Evolutionary conservation across 2,113 vertebrate genomes (phyloP).

Genomic region (Ctenomys sociabilis): DNA sequence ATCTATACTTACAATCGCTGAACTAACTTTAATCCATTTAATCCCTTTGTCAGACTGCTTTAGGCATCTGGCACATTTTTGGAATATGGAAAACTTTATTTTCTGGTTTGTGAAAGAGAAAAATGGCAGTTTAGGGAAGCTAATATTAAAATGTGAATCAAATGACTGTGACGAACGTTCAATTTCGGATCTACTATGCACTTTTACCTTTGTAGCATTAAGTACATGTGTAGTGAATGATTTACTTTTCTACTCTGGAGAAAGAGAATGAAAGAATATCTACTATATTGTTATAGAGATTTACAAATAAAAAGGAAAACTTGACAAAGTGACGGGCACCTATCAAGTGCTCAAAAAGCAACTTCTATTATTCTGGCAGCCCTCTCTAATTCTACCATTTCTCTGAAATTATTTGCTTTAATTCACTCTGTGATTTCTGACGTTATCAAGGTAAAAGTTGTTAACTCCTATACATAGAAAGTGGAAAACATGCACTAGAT

Average conservation of each 20-base stretch:
- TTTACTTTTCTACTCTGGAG: neutral
- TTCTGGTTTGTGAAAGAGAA: neutral
- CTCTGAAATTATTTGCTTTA: neutral
- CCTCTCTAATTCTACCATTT: neutral
- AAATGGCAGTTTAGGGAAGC: neutral
- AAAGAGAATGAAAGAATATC: neutral
- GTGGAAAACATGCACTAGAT: neutral
- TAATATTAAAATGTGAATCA: neutral
- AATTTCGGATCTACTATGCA: neutral
- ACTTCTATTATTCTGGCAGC: neutral
- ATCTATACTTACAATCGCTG: neutral
- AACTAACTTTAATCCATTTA: neutral
- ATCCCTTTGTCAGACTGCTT: neutral
- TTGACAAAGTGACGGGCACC: neutral
- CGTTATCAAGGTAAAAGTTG: neutral
- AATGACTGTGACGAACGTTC: neutral
- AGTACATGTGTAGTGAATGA: neutral
- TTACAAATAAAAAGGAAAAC: neutral
- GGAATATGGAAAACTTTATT: neutral
- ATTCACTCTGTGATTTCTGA: neutral
- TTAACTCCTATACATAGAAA: neutral
- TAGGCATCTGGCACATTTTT: neutral
- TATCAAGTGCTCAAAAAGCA: neutral
- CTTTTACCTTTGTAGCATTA: neutral
- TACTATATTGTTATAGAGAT: neutral